These are phyloP conservation scores for Suncus etruscus DNA, from an alignment of 2,113 vertebrate species.

Conservation along the genomic window DNA sequence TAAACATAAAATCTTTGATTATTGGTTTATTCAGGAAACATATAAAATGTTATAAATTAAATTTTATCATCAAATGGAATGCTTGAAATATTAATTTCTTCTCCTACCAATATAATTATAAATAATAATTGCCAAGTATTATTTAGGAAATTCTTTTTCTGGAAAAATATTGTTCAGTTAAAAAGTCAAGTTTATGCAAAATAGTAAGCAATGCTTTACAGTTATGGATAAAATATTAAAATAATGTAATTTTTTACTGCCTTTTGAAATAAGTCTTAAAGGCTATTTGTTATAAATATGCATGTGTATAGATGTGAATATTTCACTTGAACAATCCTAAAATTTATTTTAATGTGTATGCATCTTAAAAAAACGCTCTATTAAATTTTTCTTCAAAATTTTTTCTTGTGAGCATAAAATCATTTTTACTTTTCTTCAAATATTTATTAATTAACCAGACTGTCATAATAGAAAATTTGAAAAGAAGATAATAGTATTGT, in stretches of 20 bases:
- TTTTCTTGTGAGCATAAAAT: neutral
- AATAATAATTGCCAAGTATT: neutral
- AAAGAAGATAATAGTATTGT: neutral
- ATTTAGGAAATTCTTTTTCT: neutral
- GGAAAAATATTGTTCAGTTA: neutral
- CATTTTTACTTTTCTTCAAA: constrained; percentile 37
- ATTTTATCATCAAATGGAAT: neutral
- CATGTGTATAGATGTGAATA: neutral
- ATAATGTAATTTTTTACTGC: neutral
- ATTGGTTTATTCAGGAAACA: constrained; percentile 36
- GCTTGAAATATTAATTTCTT: constrained; percentile 2
- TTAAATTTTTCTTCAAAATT: constrained; percentile 17
- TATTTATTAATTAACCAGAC: neutral
- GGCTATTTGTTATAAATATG: neutral
- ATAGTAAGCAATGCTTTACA: neutral
- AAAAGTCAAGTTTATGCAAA: constrained; percentile 31
- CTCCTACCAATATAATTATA: neutral
- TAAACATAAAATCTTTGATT: constrained; percentile 29
- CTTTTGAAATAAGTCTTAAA: constrained; percentile 27
- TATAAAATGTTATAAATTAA: constrained; percentile 24
- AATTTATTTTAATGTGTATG: constrained; percentile 28
- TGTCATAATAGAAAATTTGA: constrained; percentile 7
- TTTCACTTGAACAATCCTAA: neutral
- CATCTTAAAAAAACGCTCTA: neutral
- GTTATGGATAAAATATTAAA: neutral